Percentiles rank a stretch among this genome's conserved stretches.
These are phyloP conservation scores for Phalacrocorax carbo DNA, from an alignment of 2,113 vertebrate genomes.

Conservation along the genomic window DNA sequence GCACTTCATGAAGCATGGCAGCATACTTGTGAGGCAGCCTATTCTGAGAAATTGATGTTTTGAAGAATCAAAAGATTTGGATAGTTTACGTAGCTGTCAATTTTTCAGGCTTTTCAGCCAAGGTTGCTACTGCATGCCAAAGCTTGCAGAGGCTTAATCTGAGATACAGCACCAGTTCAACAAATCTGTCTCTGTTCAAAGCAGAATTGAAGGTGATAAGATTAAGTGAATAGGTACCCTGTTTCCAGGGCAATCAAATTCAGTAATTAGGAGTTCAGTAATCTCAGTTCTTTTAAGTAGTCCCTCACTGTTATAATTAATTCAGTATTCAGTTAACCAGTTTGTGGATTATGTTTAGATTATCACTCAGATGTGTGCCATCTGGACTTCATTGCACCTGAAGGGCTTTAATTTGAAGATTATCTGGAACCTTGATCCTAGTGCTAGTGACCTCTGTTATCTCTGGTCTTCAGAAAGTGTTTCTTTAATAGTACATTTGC, in stretches of 20 bases:
- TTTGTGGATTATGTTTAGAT: constrained; percentile 21
- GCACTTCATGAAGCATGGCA: neutral
- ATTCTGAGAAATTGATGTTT: neutral
- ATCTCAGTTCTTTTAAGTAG: neutral
- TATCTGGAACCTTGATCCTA: constrained; percentile 7
- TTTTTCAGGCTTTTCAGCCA: neutral
- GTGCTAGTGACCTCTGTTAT: constrained; percentile 39
- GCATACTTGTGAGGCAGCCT: neutral
- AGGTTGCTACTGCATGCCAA: neutral
- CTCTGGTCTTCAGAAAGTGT: constrained; percentile 23
- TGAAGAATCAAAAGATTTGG: neutral
- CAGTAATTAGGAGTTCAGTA: neutral
- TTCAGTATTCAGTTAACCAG: neutral
- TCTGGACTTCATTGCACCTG: constrained; percentile 22
- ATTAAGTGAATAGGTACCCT: neutral
- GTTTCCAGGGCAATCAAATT: constrained; percentile 25
- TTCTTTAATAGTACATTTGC: neutral
- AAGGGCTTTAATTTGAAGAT: constrained; percentile 38
- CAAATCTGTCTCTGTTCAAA: neutral
- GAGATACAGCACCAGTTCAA: neutral
- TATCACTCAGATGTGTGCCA: neutral
- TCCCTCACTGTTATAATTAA: neutral
- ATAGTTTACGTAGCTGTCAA: neutral
- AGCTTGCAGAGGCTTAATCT: neutral
- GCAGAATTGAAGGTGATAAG: neutral